A percentile compares a stretch with the other conserved stretches of the same genome.
phyloP scores from a whole-genome alignment of 2,797 vertebrate genomes.

The Synaphobranchus kaupii region DNA sequence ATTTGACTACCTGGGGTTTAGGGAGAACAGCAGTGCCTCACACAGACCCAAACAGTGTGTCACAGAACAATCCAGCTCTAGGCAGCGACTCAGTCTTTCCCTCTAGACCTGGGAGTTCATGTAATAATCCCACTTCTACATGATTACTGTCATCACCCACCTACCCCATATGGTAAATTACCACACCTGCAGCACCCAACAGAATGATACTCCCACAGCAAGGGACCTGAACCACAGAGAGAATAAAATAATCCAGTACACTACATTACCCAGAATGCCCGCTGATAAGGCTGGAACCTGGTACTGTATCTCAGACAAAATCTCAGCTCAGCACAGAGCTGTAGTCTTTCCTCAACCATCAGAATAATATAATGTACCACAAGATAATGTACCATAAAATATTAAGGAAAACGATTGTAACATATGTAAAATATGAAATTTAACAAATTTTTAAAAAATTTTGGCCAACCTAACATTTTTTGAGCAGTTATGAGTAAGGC shows the following conservation, averaged over 20 bases:
- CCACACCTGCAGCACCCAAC: neutral
- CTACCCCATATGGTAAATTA: neutral
- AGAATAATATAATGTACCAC: neutral
- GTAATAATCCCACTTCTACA: neutral
- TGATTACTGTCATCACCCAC: neutral
- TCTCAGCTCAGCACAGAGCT: neutral
- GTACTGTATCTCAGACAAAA: neutral
- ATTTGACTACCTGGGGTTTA: too few relatives aligned
- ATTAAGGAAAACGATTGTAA: neutral
- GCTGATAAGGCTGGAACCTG: neutral
- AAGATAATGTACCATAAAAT: neutral
- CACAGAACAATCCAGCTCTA: neutral
- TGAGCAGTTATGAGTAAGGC: neutral
- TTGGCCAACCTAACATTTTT: too few relatives aligned
- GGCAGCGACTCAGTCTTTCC: neutral
- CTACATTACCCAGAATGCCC: neutral
- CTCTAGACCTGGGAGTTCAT: neutral
- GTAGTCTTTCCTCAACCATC: neutral
- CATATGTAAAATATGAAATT: neutral
- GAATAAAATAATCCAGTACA: conserved; percentile 6
- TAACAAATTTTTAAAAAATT: too few relatives aligned
- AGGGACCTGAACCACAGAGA: neutral
- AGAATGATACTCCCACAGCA: neutral
- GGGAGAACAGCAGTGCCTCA: neutral
- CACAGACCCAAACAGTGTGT: neutral